Percentiles rank a stretch among this genome's conserved stretches.
phyloP scores from a whole-genome alignment of 2,888 invertebrate genomes.

The Agrypnus murinus region DNA sequence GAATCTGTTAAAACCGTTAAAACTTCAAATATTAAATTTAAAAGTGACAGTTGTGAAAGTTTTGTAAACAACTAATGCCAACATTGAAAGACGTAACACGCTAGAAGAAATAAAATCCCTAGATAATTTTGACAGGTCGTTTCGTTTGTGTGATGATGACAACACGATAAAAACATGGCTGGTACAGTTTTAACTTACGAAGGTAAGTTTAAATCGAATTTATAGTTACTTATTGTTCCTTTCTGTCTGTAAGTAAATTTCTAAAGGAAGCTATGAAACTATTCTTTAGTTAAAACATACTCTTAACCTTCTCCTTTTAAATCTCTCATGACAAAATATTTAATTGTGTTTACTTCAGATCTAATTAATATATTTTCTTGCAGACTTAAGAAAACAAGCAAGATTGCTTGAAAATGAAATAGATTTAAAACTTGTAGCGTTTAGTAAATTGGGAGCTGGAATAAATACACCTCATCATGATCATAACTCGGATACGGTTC shows the following conservation, averaged over 20 bases:
- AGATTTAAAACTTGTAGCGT: constrained; percentile 94
- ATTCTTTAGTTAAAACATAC: too few species aligned
- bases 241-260: too few species aligned
- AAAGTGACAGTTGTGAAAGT: neutral
- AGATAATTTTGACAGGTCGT: constrained; percentile 16
- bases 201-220: constrained; percentile 58
- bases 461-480: constrained; percentile 71
- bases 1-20: constrained; percentile 12
- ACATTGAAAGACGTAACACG: too few species aligned
- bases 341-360: neutral
- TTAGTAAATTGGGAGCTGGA: constrained; percentile 93
- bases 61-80: too few species aligned
- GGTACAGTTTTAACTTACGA: constrained; percentile 65
- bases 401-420: constrained; percentile 96
- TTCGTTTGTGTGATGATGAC: constrained; percentile 14
- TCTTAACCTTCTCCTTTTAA: too few species aligned
- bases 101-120: too few species aligned
- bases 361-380: constrained; percentile 60
- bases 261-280: too few species aligned
- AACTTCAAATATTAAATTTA: neutral
- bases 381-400: constrained; percentile 94
- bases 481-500: constrained; percentile 83
- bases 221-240: neutral
- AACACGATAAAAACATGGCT: constrained; percentile 55
- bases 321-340: too few species aligned